These are phyloP conservation scores for Xanthia icteritia DNA, from an alignment of 2,888 invertebrate genomes.

Conservation along the genomic window DNA sequence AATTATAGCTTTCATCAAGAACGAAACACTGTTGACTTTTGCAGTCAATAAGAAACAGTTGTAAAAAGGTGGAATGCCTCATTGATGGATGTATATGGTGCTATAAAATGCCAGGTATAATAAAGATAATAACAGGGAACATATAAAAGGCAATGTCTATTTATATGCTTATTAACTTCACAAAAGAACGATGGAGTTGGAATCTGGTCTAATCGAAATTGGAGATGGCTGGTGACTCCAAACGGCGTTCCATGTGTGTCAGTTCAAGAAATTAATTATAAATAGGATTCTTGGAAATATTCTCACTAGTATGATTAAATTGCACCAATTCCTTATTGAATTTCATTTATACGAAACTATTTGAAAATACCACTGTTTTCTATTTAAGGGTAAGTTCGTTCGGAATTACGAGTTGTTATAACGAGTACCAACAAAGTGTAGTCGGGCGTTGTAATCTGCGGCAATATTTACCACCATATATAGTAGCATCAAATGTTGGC, in stretches of 20 bases:
- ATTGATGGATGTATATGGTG: constrained; percentile 65
- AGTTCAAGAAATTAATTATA: constrained; percentile 44
- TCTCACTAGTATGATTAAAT: constrained; percentile 36
- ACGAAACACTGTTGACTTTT: constrained; percentile 68
- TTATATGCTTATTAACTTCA: constrained; percentile 65
- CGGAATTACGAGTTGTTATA: constrained; percentile 63
- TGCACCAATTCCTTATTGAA: constrained; percentile 53
- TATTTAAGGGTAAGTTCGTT: constrained; percentile 55
- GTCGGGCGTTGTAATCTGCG: constrained; percentile 67
- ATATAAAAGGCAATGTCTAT: constrained; percentile 70
- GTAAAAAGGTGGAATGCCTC: constrained; percentile 66
- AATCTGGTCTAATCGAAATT: constrained; percentile 61
- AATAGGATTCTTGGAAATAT: constrained; percentile 32
- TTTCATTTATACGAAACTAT: constrained; percentile 50
- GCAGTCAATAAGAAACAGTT: constrained; percentile 65
- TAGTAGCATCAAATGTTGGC: constrained; percentile 75
- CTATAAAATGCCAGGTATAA: constrained; percentile 64
- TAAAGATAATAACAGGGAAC: constrained; percentile 69
- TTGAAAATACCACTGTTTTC: constrained; percentile 47
- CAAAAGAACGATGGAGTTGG: constrained; percentile 54
- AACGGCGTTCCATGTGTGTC: constrained; percentile 44
- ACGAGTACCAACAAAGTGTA: constrained; percentile 64
- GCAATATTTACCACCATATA: constrained; percentile 74
- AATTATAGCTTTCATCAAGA: constrained; percentile 70
- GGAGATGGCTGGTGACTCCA: constrained; percentile 38